A percentile compares a stretch with the other conserved stretches of the same genome.
Evolutionary conservation across 2,888 invertebrate species (phyloP).

Genomic region (Andrena hattorfiana): DNA sequence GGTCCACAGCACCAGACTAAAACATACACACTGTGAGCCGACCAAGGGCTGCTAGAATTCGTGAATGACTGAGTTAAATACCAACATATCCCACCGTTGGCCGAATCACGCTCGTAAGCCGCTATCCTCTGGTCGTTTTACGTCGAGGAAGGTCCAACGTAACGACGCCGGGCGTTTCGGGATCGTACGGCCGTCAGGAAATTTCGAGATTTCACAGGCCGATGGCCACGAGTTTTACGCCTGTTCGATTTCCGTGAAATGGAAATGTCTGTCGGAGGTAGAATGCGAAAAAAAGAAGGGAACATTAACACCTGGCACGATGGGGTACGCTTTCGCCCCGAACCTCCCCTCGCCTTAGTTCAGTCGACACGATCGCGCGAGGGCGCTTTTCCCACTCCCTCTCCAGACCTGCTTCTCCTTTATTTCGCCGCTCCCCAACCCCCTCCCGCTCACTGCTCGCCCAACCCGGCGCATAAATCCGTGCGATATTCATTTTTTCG

Average conservation of each 20-base stretch:
- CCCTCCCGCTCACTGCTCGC: not conserved
- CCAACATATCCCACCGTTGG: constrained; percentile 4
- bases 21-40: not conserved
- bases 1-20: too few relatives aligned
- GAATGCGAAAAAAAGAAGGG: not conserved
- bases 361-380: not conserved
- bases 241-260: constrained; percentile 46
- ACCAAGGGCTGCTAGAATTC: constrained; percentile 14
- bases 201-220: constrained; percentile 49
- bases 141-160: not conserved
- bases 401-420: not conserved
- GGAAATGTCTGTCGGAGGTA: constrained; percentile 41
- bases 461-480: constrained; percentile 40
- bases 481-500: constrained; percentile 53
- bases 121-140: constrained; percentile 14
- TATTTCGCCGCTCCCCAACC: not conserved
- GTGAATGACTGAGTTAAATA: constrained; percentile 29
- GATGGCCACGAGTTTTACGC: constrained; percentile 15
- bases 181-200: constrained; percentile 25
- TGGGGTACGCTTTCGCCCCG: not conserved
- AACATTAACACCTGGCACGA: constrained; percentile 33
- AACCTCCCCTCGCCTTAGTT: not conserved
- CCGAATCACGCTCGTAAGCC: constrained; percentile 19
- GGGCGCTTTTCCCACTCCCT: not conserved
- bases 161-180: constrained; percentile 10